Evolutionary conservation across 2,888 invertebrate species (phyloP), one percentile per base, ranked within the genome.

Genomic region (Caenorhabditis wallacei): DNA sequence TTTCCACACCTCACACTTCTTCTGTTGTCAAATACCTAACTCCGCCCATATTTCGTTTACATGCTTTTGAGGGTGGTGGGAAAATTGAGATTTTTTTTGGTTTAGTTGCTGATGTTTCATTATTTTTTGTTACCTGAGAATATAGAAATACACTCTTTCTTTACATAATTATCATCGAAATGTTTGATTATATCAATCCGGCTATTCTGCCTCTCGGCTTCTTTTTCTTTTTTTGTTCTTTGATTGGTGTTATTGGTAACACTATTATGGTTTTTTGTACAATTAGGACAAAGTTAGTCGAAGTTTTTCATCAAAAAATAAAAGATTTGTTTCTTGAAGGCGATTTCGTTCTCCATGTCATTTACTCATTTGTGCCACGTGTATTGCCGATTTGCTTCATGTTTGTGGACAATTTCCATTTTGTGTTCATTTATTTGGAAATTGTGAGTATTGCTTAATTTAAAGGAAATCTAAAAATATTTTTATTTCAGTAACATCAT

Each of bases 161-260:
- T 2, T 40, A 5, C 30, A 30, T 30, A 18, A 22, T 5, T 22
- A 26, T 18, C 18, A 37, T 43, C 30, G 7, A 22, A 24, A 85
- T 85, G 85, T 79, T 85, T 26, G 83, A 84, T 51, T 74, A 79
- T 37, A 85, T 85, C 35, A 66, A 84, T 26, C 82, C 84, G 10
- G 40, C 64, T 0, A 78, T 85, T n/a, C 64, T 85, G 3, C 85
- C 85, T 7, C 63, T 85, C 11, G 85, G 84, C 10, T 84, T 85
- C 75, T 85, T 83, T 57, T 81, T 85, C 59, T 79, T 81, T 20
- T 63, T 83, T 35, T 83, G 83, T 30, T 81, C 83, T 10, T 2
- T 81, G 5, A 63, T 83, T n/a, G 85, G 85, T 22, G 79, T 81
- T 1, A 79, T 79, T 43, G 85, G 85, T 11, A 85, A 85, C 26